A percentile compares a stretch with the other conserved stretches of the same genome.
Evolutionary conservation across 2,797 vertebrate genomes (phyloP).

Genomic region (Spheniscus humboldti): DNA sequence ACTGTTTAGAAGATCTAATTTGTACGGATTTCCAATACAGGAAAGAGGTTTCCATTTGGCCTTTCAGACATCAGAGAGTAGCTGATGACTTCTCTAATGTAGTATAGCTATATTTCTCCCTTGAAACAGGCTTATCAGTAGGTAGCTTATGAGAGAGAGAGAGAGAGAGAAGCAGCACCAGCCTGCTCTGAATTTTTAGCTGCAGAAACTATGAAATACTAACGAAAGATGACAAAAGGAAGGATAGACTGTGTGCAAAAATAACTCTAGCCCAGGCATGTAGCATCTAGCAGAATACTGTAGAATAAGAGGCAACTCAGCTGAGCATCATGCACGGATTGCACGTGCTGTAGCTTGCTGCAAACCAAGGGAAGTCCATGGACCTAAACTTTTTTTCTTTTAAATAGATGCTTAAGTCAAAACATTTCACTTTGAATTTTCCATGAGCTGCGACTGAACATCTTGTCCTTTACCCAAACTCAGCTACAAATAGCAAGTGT

Average conservation of each 20-base stretch:
- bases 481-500: not conserved
- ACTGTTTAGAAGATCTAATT: not conserved
- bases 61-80: not conserved
- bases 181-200: no score
- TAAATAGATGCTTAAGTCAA: not conserved
- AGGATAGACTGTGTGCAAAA: not conserved
- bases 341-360: not conserved
- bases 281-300: rapidly evolving
- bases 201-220: not conserved
- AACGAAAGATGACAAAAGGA: not conserved
- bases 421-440: not conserved
- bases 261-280: rapidly evolving
- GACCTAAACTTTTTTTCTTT: not conserved
- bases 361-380: not conserved
- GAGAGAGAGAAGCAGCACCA: not conserved
- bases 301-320: not conserved
- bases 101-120: not conserved
- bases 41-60: not conserved
- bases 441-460: not conserved
- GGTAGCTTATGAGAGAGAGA: no score
- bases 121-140: not conserved
- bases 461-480: not conserved
- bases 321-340: rapidly evolving
- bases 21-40: not conserved
- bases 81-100: not conserved